Percentiles rank a stretch among this genome's conserved stretches.
These are phyloP conservation scores for Neosilurus mollespiculum DNA, from an alignment of 2,797 vertebrate species.

Conservation along the genomic window DNA sequence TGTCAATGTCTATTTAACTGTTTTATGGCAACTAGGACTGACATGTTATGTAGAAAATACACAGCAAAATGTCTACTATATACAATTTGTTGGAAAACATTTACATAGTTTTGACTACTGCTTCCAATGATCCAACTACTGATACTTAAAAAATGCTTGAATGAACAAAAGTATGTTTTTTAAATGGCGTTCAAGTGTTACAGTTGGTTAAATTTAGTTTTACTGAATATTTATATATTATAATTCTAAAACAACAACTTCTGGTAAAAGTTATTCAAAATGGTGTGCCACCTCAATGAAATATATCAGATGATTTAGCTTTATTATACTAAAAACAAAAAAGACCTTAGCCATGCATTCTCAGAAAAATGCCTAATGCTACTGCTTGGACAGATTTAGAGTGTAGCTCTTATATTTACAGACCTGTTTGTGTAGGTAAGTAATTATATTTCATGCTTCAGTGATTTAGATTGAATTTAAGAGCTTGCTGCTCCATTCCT, in stretches of 20 bases:
- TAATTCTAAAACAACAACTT: not conserved
- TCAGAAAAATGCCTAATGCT: not conserved
- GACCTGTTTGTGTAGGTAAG: not conserved
- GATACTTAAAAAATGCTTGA: not conserved
- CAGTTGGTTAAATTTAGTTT: not conserved
- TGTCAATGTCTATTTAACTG: constrained; percentile 4
- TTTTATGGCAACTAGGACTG: not conserved
- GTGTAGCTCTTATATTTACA: not conserved
- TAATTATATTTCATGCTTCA: constrained; percentile 5
- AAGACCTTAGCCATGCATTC: not conserved
- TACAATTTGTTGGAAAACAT: not conserved
- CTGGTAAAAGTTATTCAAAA: not conserved
- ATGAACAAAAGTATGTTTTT: not conserved
- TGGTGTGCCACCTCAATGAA: not conserved
- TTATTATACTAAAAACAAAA: too few species aligned
- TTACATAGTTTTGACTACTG: not conserved
- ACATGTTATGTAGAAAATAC: not conserved
- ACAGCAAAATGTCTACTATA: not conserved
- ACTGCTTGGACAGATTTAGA: not conserved
- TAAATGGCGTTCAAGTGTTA: not conserved
- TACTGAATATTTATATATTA: not conserved
- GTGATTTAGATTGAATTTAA: not conserved
- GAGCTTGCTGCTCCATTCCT: not conserved
- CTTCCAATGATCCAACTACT: not conserved
- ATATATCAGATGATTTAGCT: not conserved